Evolutionary conservation across 2,113 vertebrate genomes (phyloP).

Genomic region (Brachyhypopomus gauderio): DNA sequence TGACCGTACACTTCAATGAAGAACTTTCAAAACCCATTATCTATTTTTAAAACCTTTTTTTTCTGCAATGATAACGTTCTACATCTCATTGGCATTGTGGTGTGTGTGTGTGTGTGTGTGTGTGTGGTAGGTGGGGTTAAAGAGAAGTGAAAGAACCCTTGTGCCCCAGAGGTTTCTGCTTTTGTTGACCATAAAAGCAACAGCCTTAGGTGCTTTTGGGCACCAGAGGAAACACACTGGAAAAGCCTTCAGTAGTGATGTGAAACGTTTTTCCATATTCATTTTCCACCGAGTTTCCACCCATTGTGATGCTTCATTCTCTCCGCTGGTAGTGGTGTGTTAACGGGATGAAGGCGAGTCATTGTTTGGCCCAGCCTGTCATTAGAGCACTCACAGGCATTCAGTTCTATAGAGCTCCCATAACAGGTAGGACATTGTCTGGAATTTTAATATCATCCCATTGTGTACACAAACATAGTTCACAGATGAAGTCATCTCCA

Average conservation of each 20-base stretch:
- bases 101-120: neutral
- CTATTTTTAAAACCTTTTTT: too few species aligned
- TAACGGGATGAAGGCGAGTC: neutral
- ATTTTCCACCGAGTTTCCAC: conserved; percentile 27
- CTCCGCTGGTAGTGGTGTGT: conserved; percentile 6
- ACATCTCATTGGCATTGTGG: neutral
- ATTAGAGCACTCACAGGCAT: neutral
- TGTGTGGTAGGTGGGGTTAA: neutral
- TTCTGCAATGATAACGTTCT: neutral
- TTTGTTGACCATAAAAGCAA: conserved; percentile 27
- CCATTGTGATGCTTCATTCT: conserved; percentile 5
- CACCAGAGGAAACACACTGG: conserved; percentile 39
- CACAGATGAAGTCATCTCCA: too few species aligned
- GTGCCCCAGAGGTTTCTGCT: conserved; percentile 38
- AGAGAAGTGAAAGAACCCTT: conserved; percentile 44
- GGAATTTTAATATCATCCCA: neutral
- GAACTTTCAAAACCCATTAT: neutral
- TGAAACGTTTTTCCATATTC: conserved; percentile 21
- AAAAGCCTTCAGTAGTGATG: conserved; percentile 21
- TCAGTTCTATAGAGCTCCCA: neutral
- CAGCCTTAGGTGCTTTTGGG: conserved; percentile 20
- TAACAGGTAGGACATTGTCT: neutral
- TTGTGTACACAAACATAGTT: neutral
- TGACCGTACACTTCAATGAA: neutral
- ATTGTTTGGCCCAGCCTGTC: neutral